Conservation (phyloP, 2,888 invertebrate genomes). For the Dione juno region DNA sequence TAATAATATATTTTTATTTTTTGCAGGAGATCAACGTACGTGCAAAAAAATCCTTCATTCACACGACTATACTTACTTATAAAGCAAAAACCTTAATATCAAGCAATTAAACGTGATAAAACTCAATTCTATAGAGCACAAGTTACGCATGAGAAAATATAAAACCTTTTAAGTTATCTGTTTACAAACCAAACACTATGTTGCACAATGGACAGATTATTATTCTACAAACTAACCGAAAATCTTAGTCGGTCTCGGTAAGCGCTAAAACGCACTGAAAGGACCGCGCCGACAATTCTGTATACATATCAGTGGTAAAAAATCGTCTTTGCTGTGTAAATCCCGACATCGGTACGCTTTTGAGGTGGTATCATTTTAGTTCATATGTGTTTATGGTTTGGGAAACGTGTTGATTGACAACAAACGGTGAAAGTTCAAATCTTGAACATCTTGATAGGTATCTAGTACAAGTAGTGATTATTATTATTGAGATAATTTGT, state of each 20-base stretch:
- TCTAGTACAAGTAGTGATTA: no score
- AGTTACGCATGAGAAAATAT: conserved; percentile 30
- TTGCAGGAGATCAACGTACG: background rate
- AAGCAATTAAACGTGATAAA: conserved; percentile 26
- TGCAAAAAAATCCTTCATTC: background rate
- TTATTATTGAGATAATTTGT: no score
- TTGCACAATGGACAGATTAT: conserved; percentile 63
- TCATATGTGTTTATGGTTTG: background rate
- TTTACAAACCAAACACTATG: conserved; percentile 64
- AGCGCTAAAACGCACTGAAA: conserved; percentile 51
- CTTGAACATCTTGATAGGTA: no score
- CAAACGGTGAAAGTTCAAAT: background rate
- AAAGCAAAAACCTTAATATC: background rate
- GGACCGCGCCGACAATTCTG: conserved; percentile 46
- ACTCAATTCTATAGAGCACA: conserved; percentile 19
- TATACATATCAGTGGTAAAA: conserved; percentile 29
- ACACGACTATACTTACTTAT: background rate
- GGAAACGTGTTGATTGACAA: background rate
- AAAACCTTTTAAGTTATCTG: conserved; percentile 44
- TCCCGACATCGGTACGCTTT: conserved; percentile 27
- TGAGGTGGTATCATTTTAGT: conserved; percentile 16
- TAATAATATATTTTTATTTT: no score
- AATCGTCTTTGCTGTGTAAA: conserved; percentile 36
- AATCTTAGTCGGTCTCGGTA: conserved; percentile 50
- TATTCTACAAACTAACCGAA: conserved; percentile 48